Evolutionary conservation across 2,113 vertebrate genomes (phyloP).

Genomic region (Elephantulus edwardii): DNA sequence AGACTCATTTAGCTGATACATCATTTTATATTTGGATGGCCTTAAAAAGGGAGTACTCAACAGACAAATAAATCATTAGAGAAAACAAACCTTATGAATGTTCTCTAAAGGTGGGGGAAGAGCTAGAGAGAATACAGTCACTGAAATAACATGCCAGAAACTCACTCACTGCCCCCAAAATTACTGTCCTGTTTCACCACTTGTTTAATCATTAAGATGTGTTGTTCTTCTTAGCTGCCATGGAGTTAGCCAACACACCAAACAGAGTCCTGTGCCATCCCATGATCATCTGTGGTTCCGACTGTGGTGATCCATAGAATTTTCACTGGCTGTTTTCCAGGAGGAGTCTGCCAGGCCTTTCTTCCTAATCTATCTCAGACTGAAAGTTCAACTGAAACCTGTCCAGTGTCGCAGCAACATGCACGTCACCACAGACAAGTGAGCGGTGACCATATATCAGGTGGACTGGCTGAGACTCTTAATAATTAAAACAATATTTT

Average conservation of each 20-base stretch:
- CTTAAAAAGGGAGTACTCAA: conserved; percentile 29
- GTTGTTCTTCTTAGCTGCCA: neutral
- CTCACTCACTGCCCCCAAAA: neutral
- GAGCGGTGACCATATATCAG: neutral
- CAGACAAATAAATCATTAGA: conserved; percentile 40
- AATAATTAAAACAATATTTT: conserved; percentile 38
- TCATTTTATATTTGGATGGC: neutral
- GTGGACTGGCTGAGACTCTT: neutral
- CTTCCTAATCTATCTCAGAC: neutral
- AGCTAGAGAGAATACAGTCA: neutral
- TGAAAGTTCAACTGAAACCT: neutral
- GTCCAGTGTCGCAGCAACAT: neutral
- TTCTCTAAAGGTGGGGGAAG: neutral
- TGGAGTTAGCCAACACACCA: neutral
- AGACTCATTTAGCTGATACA: conserved; percentile 27
- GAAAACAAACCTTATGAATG: conserved; percentile 43
- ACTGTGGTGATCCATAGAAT: neutral
- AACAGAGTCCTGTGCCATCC: neutral
- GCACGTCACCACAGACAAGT: neutral
- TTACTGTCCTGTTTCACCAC: conserved; percentile 34
- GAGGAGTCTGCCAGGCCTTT: neutral
- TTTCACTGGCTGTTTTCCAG: neutral
- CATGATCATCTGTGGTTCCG: neutral
- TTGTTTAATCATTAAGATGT: conserved; percentile 1
- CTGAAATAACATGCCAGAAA: conserved; percentile 49